Conservation (phyloP, 2,888 invertebrate species). For the Cosmorhoe ocellata region DNA sequence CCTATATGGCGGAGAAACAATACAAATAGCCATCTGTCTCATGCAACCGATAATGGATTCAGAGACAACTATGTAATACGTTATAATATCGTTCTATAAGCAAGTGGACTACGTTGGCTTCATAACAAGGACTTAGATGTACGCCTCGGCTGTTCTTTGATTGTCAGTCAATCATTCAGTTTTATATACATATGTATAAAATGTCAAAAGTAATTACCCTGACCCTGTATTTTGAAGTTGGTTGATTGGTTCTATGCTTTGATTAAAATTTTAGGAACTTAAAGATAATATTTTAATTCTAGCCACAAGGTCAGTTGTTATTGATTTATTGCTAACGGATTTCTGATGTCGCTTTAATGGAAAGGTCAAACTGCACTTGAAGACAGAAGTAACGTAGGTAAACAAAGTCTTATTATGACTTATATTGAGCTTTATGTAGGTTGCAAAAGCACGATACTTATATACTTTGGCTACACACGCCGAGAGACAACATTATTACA, state of each 20-base stretch:
- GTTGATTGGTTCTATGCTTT: conserved; percentile 17
- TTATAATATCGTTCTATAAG: no score
- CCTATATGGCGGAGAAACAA: conserved; percentile 1
- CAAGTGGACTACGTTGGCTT: no score
- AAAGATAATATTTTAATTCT: conserved; percentile 17
- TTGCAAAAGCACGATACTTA: neutral
- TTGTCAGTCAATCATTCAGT: no score
- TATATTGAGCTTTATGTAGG: neutral
- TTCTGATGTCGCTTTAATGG: conserved; percentile 12
- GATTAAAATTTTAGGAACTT: conserved; percentile 17
- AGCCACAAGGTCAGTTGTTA: conserved; percentile 31
- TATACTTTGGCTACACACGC: no score
- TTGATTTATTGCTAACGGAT: conserved; percentile 14
- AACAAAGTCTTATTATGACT: neutral
- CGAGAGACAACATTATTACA: no score
- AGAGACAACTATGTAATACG: no score
- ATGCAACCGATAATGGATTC: no score
- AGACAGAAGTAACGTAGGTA: neutral
- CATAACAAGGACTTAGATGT: no score
- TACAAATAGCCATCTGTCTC: neutral
- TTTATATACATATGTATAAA: neutral
- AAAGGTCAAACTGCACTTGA: conserved; percentile 7
- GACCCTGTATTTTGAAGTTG: conserved; percentile 21
- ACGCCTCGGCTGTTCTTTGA: no score
- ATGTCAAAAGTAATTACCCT: conserved; percentile 18